Conservation (phyloP, 2,797 vertebrate genomes). For the Numenius phaeopus region DNA sequence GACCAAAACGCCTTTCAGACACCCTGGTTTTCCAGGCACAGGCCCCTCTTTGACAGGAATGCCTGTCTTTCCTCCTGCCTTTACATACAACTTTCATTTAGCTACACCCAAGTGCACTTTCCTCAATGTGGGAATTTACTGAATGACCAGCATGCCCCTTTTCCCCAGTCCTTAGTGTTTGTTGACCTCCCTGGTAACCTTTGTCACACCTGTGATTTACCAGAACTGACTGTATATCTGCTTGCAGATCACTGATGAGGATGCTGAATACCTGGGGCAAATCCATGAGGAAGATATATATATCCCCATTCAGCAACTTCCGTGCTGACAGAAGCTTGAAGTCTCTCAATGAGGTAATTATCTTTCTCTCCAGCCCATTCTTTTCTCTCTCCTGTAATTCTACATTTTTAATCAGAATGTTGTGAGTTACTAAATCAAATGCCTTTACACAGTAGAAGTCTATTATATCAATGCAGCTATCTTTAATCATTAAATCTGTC, state of each 20-base stretch:
- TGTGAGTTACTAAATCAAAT: neutral
- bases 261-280: neutral
- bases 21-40: neutral
- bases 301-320: neutral
- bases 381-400: neutral
- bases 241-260: neutral
- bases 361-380: neutral
- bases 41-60: neutral
- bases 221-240: neutral
- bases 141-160: neutral
- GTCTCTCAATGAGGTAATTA: neutral
- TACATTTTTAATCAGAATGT: neutral
- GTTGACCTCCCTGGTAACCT: neutral
- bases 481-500: neutral
- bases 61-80: neutral
- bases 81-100: neutral
- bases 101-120: neutral
- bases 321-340: neutral
- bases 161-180: neutral
- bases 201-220: neutral
- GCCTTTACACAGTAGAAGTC: neutral
- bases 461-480: neutral
- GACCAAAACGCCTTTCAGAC: neutral
- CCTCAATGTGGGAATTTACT: neutral
- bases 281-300: neutral